These are phyloP conservation scores for Epizoanthus fatuus DNA, from an alignment of 92 coral and sea anemone species.

Conservation along the genomic window DNA sequence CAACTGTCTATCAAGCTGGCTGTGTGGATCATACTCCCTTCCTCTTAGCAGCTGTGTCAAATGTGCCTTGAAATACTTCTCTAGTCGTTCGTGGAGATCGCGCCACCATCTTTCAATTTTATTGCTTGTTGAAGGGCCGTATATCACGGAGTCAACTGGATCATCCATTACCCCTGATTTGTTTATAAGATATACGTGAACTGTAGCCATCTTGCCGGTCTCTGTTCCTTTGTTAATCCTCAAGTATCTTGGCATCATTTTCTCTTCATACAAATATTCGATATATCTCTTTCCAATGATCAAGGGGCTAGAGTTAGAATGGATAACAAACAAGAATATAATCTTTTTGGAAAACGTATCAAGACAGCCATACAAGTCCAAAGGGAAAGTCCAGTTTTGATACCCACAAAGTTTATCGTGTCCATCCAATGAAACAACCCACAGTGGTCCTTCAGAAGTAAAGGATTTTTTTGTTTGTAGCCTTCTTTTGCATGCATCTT, in stretches of 20 bases:
- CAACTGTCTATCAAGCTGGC: conserved; percentile 12
- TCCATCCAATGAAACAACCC: background rate
- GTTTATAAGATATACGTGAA: background rate
- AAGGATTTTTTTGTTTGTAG: conserved; percentile 44
- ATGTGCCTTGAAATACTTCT: conserved; percentile 31
- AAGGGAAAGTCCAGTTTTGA: conserved; percentile 26
- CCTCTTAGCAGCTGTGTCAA: background rate
- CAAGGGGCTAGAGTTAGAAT: conserved; percentile 21
- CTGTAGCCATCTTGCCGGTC: conserved; percentile 18
- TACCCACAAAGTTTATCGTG: conserved; percentile 11
- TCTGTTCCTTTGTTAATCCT: conserved; percentile 17
- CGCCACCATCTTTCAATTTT: conserved; percentile 51
- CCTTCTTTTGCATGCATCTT: background rate
- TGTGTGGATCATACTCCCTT: conserved; percentile 36
- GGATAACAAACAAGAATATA: background rate
- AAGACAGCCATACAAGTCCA: conserved; percentile 5
- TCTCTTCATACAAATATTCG: background rate
- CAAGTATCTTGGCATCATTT: background rate
- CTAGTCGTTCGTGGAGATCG: conserved; percentile 33
- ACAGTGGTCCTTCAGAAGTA: background rate
- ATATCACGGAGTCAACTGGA: conserved; percentile 10
- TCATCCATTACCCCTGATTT: background rate
- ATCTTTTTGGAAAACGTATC: conserved; percentile 2
- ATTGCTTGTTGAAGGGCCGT: conserved; percentile 12
- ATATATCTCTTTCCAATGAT: conserved; percentile 5